Evolutionary conservation across 2,888 invertebrate genomes (phyloP).

Genomic region (Dryadula phaetusa): DNA sequence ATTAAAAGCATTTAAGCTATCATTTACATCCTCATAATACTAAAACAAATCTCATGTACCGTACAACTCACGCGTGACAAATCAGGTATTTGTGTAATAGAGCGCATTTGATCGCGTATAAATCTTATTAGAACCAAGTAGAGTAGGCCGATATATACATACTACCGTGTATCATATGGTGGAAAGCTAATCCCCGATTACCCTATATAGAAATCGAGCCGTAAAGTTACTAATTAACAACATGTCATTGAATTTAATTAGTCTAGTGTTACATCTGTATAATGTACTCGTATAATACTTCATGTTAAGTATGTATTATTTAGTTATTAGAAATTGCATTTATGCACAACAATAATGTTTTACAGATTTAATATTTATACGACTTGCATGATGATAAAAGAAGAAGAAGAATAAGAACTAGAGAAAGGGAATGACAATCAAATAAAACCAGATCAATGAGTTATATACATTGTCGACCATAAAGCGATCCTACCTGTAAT

Average conservation of each 20-base stretch:
- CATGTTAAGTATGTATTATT: too few relatives aligned
- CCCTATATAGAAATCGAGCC: constrained; percentile 22
- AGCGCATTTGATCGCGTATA: constrained; percentile 13
- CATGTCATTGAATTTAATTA: constrained; percentile 17
- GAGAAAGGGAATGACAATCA: too few relatives aligned
- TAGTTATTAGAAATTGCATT: too few relatives aligned
- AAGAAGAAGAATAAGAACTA: too few relatives aligned
- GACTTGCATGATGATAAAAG: too few relatives aligned
- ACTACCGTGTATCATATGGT: not conserved
- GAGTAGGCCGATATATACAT: constrained; percentile 15
- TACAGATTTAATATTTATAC: too few relatives aligned
- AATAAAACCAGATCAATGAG: too few relatives aligned
- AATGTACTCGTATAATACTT: not conserved
- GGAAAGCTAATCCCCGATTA: constrained; percentile 23
- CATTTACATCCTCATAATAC: not conserved
- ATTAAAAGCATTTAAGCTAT: not conserved
- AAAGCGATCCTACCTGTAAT: too few relatives aligned
- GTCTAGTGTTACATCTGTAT: not conserved
- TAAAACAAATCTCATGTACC: constrained; percentile 10
- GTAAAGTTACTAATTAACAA: constrained; percentile 14
- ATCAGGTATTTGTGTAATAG: constrained; percentile 16
- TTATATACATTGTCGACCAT: too few relatives aligned
- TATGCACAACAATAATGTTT: too few relatives aligned
- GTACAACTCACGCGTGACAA: constrained; percentile 2
- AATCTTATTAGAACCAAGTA: constrained; percentile 18